Evolutionary conservation across 2,113 vertebrate genomes (phyloP), one percentile per base, ranked within the genome.

Genomic region (Chauna torquata): DNA sequence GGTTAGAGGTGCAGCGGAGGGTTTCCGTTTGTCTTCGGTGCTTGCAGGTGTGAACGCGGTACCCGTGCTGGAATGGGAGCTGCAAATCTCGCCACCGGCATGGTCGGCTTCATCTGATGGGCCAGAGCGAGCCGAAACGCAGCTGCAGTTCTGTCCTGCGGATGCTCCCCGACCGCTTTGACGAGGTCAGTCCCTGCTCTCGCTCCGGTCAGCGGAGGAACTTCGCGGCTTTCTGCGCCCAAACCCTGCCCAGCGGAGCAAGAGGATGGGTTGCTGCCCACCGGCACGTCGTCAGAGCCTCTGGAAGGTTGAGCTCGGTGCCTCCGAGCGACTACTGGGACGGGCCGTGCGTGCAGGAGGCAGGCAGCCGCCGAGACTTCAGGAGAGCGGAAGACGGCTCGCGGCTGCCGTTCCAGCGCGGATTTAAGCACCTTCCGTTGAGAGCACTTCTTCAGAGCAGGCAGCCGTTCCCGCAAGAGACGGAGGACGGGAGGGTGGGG

Each of bases 131-230:
- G 32, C 30, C 1, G 3, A 5, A 22, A 3, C 0, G 4, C 2
- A 5, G 2, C 3, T 4, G 0, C 15, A 0, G 47, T 2, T 49
- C 27, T 32, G 27, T 58, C 54, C 16, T 14, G 2, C 0, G 16
- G 59, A 2, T 65, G 84, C 49, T 61, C 70, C 61, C 44, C 71
- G 22, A 0, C 3, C 2, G 1, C 36, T 15, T 40, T 52, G 90
- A 30, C 15, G 5, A 9, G n/a, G 38, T 25, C 77, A 12, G 7
- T 3, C 19, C 45, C 66, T 55, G 32, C 71, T 54, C 24, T 34
- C 1, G 5, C 45, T 80, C 18, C 2, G 2, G 12, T 11, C 4
- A 0, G 3, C 7, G 54, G 59, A 36, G 64, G 30, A 77, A 38
- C 52, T n/a, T 68, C 4, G 8, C 1, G 5, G 32, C 45, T 82